A percentile compares a stretch with the other conserved stretches of the same genome.
Conservation (phyloP, 2,113 vertebrate genomes). For the Amphiprion ocellaris region DNA sequence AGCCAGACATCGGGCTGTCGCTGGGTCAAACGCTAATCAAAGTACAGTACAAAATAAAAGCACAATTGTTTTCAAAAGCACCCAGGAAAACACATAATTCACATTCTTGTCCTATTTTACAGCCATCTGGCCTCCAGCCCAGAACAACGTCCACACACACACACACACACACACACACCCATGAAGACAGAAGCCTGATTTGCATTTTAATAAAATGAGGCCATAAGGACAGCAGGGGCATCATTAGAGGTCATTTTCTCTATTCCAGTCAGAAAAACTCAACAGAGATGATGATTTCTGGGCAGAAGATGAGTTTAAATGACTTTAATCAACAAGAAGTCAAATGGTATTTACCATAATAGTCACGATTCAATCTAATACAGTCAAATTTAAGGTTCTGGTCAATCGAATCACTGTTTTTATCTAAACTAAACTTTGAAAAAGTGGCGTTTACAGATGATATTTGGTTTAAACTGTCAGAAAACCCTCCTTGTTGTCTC, state of each 20-base stretch:
- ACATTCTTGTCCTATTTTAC: constrained; percentile 75
- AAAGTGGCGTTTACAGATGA: too few species aligned
- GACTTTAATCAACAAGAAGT: too few species aligned
- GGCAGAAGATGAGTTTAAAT: too few species aligned
- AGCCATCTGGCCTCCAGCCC: constrained; percentile 58
- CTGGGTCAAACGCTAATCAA: constrained; percentile 9
- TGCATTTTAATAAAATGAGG: constrained; percentile 71
- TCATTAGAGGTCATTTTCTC: constrained; percentile 22
- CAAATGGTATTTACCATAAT: too few species aligned
- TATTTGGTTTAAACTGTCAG: too few species aligned
- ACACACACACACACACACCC: constrained; percentile 17
- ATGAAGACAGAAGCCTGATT: constrained; percentile 36
- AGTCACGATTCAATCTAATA: too few species aligned
- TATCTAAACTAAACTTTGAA: too few species aligned
- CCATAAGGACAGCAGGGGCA: constrained; percentile 15
- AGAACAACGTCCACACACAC: constrained; percentile 42
- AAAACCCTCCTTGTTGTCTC: not conserved
- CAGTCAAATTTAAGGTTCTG: too few species aligned
- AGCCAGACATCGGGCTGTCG: not conserved
- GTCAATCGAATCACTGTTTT: too few species aligned
- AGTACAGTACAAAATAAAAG: constrained; percentile 32
- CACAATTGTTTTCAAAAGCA: constrained; percentile 41
- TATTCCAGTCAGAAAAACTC: not conserved
- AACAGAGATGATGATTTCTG: not conserved
- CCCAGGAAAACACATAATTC: constrained; percentile 67